Percentiles rank a stretch among this genome's conserved stretches.
phyloP scores from a whole-genome alignment of 2,797 vertebrate genomes.

The Enteromius fasciolatus region DNA sequence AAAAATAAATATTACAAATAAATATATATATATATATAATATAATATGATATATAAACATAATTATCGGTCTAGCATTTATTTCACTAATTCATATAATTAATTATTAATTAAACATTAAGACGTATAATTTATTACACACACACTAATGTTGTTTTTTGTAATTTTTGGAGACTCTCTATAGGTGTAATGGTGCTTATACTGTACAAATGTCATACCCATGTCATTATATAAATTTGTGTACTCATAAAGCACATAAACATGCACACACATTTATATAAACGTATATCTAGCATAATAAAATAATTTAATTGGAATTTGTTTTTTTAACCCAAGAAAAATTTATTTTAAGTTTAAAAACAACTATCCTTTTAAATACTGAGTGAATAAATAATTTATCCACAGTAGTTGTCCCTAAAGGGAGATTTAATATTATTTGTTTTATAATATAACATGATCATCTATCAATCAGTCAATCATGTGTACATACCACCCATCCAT shows the following conservation, averaged over 20 bases:
- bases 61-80: not conserved
- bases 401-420: not conserved
- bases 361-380: not conserved
- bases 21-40: not conserved
- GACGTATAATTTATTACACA: not conserved
- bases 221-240: too few species aligned
- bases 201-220: too few species aligned
- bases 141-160: too few species aligned
- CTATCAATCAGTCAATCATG: not conserved
- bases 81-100: not conserved
- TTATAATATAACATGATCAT: not conserved
- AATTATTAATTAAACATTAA: too few species aligned
- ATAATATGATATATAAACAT: not conserved
- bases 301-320: not conserved
- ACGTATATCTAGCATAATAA: not conserved
- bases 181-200: too few species aligned
- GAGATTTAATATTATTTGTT: not conserved
- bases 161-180: too few species aligned
- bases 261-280: not conserved
- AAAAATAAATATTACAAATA: too few species aligned
- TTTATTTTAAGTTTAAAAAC: not conserved
- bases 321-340: not conserved
- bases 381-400: not conserved
- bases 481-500: not conserved
- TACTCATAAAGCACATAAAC: too few species aligned